Percentiles rank a stretch among this genome's conserved stretches.
These are phyloP conservation scores for Pheosia tremula DNA, from an alignment of 2,888 invertebrate species.

Conservation along the genomic window DNA sequence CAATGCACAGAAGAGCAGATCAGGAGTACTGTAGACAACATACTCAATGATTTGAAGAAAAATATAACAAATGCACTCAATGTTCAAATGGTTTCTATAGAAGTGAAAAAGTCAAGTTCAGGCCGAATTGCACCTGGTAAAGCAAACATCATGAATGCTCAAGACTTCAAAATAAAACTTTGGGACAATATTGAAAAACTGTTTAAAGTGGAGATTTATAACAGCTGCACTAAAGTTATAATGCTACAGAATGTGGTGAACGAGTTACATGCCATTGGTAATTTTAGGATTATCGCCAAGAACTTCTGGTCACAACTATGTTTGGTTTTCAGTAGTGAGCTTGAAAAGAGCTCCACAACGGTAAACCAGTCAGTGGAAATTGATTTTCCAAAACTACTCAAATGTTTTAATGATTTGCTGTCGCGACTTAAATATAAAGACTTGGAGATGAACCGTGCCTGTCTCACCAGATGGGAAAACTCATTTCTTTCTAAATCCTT, in stretches of 20 bases:
- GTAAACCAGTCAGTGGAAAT: constrained; percentile 94
- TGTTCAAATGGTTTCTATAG: constrained; percentile 74
- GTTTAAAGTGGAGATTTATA: constrained; percentile 90
- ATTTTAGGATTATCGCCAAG: constrained; percentile 77
- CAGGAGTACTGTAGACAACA: constrained; percentile 78
- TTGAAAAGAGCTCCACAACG: constrained; percentile 79
- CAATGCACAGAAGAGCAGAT: constrained; percentile 82
- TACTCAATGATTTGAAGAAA: constrained; percentile 79
- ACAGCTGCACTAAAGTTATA: constrained; percentile 88
- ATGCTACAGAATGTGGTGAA: constrained; percentile 80
- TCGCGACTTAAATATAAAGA: constrained; percentile 86
- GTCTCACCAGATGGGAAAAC: constrained; percentile 91
- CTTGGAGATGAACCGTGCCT: constrained; percentile 83
- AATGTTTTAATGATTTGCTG: constrained; percentile 91
- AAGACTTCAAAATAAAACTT: constrained; percentile 85
- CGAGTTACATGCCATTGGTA: constrained; percentile 79
- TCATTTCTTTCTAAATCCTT: constrained; percentile 93
- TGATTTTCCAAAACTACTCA: constrained; percentile 94
- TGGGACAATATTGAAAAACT: constrained; percentile 96
- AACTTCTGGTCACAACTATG: constrained; percentile 86
- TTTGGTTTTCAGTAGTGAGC: constrained; percentile 72
- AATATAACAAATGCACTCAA: constrained; percentile 81
- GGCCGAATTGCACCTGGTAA: constrained; percentile 77
- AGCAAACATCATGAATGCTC: constrained; percentile 80
- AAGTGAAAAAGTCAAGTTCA: constrained; percentile 72